Conservation (phyloP, 1,140 invertebrate species). For the Melitaea cinxia region DNA sequence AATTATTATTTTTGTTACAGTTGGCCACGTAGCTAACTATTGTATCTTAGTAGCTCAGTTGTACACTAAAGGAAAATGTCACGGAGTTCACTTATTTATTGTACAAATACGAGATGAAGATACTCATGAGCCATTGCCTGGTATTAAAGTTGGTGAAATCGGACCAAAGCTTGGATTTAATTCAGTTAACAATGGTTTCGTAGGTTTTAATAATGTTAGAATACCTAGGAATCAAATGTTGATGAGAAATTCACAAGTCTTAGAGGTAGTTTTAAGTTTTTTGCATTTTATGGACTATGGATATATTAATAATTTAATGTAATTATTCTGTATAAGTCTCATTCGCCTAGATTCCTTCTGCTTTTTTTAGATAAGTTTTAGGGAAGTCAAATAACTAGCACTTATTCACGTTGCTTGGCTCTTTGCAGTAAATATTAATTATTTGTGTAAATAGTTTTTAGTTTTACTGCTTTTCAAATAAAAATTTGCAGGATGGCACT, state of each 20-base stretch:
- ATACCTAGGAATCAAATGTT: slow-evolving; percentile 95
- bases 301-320: too few relatives aligned
- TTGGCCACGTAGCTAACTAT: slow-evolving; percentile 96
- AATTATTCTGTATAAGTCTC: too few relatives aligned
- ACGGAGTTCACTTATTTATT: slow-evolving; percentile 95
- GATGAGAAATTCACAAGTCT: slow-evolving; percentile 95
- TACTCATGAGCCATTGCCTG: slow-evolving; percentile 92
- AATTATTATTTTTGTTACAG: slow-evolving; percentile 78
- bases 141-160: slow-evolving; percentile 96
- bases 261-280: slow-evolving; percentile 77
- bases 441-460: not conserved
- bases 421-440: too few relatives aligned
- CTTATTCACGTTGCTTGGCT: too few relatives aligned
- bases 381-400: too few relatives aligned
- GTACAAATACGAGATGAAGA: slow-evolving; percentile 94
- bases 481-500: slow-evolving; percentile 88
- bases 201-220: slow-evolving; percentile 91
- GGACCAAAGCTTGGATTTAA: slow-evolving; percentile 96
- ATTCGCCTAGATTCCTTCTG: too few relatives aligned
- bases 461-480: not conserved
- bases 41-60: slow-evolving; percentile 94
- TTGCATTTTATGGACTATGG: not conserved
- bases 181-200: slow-evolving; percentile 94
- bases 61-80: slow-evolving; percentile 90
- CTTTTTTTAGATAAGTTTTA: too few relatives aligned